phyloP scores from a whole-genome alignment of 2,113 vertebrate species.

The Boulengeromyrus knoepffleri region DNA sequence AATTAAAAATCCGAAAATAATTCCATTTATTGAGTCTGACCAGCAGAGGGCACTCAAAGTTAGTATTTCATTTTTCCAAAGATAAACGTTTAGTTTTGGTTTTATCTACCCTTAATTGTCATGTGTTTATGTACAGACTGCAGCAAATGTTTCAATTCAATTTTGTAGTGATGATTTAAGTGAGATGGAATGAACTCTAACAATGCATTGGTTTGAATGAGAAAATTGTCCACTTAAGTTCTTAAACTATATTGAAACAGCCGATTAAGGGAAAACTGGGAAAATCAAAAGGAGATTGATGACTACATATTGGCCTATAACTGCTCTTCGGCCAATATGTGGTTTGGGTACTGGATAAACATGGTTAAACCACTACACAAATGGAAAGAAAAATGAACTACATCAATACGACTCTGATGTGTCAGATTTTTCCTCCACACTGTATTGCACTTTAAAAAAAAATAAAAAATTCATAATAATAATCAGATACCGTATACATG shows the following conservation, averaged over 20 bases:
- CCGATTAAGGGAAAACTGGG: background rate
- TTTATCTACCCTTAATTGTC: background rate
- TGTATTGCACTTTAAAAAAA: background rate
- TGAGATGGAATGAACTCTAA: background rate
- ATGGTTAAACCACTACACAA: background rate
- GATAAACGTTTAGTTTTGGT: background rate
- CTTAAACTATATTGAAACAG: background rate
- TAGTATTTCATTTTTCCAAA: background rate
- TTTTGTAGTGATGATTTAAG: background rate
- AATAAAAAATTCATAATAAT: background rate
- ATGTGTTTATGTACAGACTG: background rate
- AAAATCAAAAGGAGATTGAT: background rate
- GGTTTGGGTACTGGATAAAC: background rate
- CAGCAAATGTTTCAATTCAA: background rate
- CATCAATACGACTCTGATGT: background rate
- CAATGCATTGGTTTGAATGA: background rate
- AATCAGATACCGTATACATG: background rate
- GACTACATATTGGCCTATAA: background rate
- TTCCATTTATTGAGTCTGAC: background rate
- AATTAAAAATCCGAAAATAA: background rate
- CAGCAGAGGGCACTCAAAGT: constrained; percentile 11
- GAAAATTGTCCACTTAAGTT: background rate
- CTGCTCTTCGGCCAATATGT: background rate
- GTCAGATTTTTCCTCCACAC: background rate
- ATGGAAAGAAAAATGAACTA: background rate